These are phyloP conservation scores for Salvator merianae DNA, from an alignment of 2,113 vertebrate genomes.

Conservation along the genomic window DNA sequence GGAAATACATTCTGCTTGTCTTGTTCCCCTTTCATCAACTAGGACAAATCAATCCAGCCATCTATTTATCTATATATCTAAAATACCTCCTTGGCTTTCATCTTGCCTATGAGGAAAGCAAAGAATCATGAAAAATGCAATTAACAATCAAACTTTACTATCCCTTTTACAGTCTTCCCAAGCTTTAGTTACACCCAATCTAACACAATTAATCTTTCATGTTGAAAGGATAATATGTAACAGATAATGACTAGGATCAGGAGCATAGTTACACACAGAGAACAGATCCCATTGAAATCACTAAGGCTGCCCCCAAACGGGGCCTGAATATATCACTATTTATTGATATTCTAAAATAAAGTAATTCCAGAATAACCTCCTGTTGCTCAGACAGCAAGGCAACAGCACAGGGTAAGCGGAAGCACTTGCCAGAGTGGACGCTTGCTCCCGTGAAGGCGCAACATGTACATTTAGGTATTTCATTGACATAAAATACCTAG, in stretches of 20 bases:
- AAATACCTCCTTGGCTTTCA: not conserved
- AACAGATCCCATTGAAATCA: not conserved
- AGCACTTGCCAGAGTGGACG: no score
- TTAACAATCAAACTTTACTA: conserved; percentile 5
- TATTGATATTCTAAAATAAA: no score
- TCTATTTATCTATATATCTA: not conserved
- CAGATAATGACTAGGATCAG: not conserved
- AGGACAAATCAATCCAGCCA: conserved; percentile 1
- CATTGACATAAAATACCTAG: no score
- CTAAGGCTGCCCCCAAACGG: no score
- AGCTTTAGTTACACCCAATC: not conserved
- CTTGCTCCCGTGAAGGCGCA: no score
- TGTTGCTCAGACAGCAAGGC: no score
- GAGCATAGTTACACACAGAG: not conserved
- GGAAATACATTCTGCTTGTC: conserved; percentile 41
- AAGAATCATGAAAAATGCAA: conserved; percentile 13
- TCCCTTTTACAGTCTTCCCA: not conserved
- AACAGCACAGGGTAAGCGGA: no score
- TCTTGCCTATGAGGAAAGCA: not conserved
- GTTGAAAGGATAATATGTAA: not conserved
- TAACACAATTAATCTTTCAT: conserved; percentile 10
- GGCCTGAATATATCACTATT: no score
- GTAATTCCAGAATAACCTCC: no score
- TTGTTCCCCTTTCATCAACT: conserved; percentile 44
- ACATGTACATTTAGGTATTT: no score